Conservation (phyloP, 2,888 invertebrate genomes). For the Caradrina kadenii region DNA sequence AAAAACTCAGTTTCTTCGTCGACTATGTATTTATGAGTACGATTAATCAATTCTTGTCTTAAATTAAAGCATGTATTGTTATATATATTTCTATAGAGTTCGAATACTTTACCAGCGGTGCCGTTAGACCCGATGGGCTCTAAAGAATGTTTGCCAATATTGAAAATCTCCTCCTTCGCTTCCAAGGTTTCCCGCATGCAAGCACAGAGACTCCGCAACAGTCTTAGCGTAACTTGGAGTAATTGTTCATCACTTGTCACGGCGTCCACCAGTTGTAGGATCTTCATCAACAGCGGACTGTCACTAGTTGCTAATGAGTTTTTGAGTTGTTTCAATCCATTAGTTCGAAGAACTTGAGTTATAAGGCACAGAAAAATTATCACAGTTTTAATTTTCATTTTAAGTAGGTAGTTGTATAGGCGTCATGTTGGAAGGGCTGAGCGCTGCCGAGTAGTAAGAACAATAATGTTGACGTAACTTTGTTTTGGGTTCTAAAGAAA, state of each 20-base stretch:
- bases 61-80: conserved; percentile 79
- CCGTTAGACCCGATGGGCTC: conserved; percentile 52
- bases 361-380: conserved; percentile 60
- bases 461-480: conserved; percentile 73
- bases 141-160: conserved; percentile 63
- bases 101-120: conserved; percentile 64
- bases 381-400: conserved; percentile 74
- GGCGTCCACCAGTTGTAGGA: conserved; percentile 78
- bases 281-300: conserved; percentile 74
- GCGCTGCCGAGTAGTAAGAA: conserved; percentile 62
- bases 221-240: conserved; percentile 76
- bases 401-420: conserved; percentile 70
- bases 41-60: conserved; percentile 67
- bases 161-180: conserved; percentile 67
- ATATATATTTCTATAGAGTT: conserved; percentile 79
- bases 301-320: conserved; percentile 65
- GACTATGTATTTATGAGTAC: conserved; percentile 59
- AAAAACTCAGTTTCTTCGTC: conserved; percentile 54
- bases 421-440: conserved; percentile 72
- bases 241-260: conserved; percentile 78
- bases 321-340: conserved; percentile 63
- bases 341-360: conserved; percentile 54
- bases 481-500: conserved; percentile 75
- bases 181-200: conserved; percentile 80
- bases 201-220: conserved; percentile 81